phyloP scores from a whole-genome alignment of 37 sponge, comb jelly and placozoan genomes.

The Tethya wilhelma region DNA sequence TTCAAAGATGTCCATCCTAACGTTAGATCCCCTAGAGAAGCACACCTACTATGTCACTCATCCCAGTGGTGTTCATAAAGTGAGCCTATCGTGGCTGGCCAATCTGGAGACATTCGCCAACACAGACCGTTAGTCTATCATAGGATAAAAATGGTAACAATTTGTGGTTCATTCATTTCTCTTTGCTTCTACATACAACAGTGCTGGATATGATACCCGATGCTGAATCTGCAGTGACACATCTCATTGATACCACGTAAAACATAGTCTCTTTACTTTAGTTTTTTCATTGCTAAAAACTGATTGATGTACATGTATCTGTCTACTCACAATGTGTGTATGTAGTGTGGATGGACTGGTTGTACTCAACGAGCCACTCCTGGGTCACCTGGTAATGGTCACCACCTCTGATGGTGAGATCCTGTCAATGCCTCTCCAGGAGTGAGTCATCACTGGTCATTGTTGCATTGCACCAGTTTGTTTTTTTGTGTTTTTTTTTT shows the following conservation, averaged over 20 bases:
- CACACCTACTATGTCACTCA: constrained; percentile 41
- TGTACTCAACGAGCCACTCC: constrained; percentile 44
- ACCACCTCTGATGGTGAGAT: constrained; percentile 34
- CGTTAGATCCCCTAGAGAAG: constrained; percentile 34
- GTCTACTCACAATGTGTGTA: not conserved
- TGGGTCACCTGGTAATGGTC: constrained; percentile 20
- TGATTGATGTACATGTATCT: not conserved
- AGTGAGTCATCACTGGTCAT: too few species aligned
- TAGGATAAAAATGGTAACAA: not conserved
- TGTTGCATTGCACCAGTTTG: too few species aligned
- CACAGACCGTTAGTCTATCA: constrained; percentile 15
- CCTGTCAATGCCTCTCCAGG: constrained; percentile 11
- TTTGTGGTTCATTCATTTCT: not conserved
- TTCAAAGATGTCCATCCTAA: not conserved
- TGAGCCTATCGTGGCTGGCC: constrained; percentile 49
- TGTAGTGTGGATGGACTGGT: constrained; percentile 21
- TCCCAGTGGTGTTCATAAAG: constrained; percentile 18
- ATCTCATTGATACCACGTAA: not conserved
- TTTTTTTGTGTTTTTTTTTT: too few species aligned
- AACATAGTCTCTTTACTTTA: not conserved
- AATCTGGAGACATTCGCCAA: constrained; percentile 17
- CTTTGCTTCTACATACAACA: not conserved
- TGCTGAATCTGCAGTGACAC: constrained; percentile 12
- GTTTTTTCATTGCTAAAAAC: not conserved
- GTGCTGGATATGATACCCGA: not conserved